Evolutionary conservation across 2,113 vertebrate genomes (phyloP).

Genomic region (Sphyrna mokarran): DNA sequence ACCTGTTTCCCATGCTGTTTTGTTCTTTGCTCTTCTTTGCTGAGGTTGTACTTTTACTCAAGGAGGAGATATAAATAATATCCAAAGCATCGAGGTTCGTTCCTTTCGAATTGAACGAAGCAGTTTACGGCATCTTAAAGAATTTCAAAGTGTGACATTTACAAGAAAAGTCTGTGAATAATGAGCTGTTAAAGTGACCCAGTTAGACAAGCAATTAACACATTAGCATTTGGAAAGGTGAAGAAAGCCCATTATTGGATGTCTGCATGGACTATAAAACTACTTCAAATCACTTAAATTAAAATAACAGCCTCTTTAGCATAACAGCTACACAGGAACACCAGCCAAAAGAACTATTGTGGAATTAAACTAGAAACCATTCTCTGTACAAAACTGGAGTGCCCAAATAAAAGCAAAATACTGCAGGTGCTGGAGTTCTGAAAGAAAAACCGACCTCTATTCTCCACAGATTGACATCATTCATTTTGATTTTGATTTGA

Average conservation of each 20-base stretch:
- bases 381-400: neutral
- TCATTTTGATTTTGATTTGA: too few species aligned
- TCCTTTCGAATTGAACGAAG: neutral
- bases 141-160: conserved; percentile 26
- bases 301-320: neutral
- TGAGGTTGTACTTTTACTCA: neutral
- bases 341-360: neutral
- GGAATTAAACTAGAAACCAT: neutral
- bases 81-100: neutral
- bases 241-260: neutral
- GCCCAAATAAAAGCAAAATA: neutral
- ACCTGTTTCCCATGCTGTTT: too few species aligned
- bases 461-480: too few species aligned
- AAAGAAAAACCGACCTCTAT: too few species aligned
- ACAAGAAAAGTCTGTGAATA: conserved; percentile 32
- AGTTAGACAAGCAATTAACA: conserved; percentile 36
- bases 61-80: neutral
- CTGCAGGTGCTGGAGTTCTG: neutral
- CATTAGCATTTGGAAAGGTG: conserved; percentile 36
- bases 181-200: conserved; percentile 30
- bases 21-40: too few species aligned
- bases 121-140: neutral
- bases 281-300: neutral
- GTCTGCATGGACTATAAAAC: conserved; percentile 3
- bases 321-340: neutral